Base-by-base conservation (phyloP, 2,113 vertebrate species). In the Tangachromis dhanisi region DNA sequence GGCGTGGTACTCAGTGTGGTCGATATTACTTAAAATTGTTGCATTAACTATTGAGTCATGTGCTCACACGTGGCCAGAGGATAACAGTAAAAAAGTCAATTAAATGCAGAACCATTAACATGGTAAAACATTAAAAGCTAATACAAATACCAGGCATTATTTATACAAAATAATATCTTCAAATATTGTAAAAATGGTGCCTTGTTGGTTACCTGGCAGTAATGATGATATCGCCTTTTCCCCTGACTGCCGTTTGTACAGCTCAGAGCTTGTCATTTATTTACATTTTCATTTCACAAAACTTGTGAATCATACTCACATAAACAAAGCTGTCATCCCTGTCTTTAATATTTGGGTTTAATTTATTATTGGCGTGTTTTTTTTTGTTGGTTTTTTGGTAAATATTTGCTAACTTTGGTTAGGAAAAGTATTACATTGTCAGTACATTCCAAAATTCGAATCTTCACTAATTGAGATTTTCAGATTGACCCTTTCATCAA, bases 311-410 rank as follows among this genome's bases (percentile, higher is more conserved):
- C 24, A 29, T 16, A 29, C 7, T 4, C 1, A 5, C 3, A 29
- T 0, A 2, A 57, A 57, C 55, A 57, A 57, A 57, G 55, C 55
- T 57, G 13, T 29, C 24, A 1, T 57, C 7, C 2, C 55, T 17
- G 5, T 31, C 5, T 31, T 31, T 61, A 59, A 59, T 59, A 59
- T 59, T 1, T 61, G 29, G 29, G 16, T 61, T 17, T 61, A 17
- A 1, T 1, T 61, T 10, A 35, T 35, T 19, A 35, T 35, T 12
- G 2, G 0, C 6, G 0, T n/a, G 1, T n/a, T 35, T 19, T 4
- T 8, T 11, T 4, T 8, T 45, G 1, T 47, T 19, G 16, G 2
- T 59, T 57, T 5, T 29, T 2, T 57, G 13, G 59, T 66, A 1
- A 35, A 63, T 59, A 66, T 66, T 66, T 35, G 6, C 31, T 35